Base-by-base conservation (phyloP, 2,888 invertebrate genomes). In the Ceratothoa steindachneri region DNA sequence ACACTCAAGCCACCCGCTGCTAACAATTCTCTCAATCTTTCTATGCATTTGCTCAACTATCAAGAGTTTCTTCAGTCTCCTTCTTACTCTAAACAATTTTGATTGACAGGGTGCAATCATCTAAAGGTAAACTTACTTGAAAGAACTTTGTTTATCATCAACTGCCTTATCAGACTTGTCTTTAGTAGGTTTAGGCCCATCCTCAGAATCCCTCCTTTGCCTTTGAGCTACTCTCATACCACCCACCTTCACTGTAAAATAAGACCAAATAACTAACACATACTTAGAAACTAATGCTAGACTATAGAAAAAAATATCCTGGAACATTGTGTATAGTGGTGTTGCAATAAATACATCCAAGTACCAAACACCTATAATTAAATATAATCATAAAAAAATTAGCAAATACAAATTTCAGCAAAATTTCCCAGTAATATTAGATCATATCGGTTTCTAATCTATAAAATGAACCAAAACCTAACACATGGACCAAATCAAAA, bases 201-300 rank as follows among this genome's bases (percentile, higher is more conserved):
- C 60, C n/a, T 60, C 60, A 24, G 60, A 60, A 60, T 60, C 60
- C 24, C 24, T 60, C 24, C 60, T 60, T 7, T 60, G 60, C 24
- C 60, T 60, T 24, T 60, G 60, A 2, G 60, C 60, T 12, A 60
- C 60, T 60, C 60, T 60, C 60, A 60, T 60, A 12, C 60, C 60
- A 22, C 60, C 60, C n/a, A 60, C 60, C 24, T 60, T 60, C 12
- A 60, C 60, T 60, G 9, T 22, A 60, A 60, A 24, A 60, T 24
- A 60, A 60, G 1, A 41, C 5, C 5, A 41, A 41, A 15, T 5
- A 41, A 41, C 41, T 41, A 41, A 41, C 15, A 9, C 5, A 41
- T 41, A 41, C n/a, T n/a, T n/a, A n/a, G n/a, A n/a, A n/a, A n/a
- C n/a, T n/a, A n/a, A n/a, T n/a, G n/a, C n/a, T n/a, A n/a, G n/a